These are phyloP conservation scores for Crocuta crocuta DNA, from an alignment of 2,113 vertebrate species.

Conservation along the genomic window DNA sequence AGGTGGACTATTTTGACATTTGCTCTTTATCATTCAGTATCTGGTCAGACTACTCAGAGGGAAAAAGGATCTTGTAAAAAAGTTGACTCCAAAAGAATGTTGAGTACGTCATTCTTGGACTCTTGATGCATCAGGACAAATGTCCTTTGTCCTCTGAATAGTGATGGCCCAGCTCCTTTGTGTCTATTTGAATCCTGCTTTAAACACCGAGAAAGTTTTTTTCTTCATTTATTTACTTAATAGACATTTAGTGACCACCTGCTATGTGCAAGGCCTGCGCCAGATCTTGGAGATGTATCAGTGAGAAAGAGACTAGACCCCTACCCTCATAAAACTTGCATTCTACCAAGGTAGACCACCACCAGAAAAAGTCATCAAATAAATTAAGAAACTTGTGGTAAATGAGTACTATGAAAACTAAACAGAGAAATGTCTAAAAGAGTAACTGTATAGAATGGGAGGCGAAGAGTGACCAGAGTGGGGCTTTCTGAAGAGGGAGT, in stretches of 20 bases:
- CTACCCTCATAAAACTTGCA: not conserved
- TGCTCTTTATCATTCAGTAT: slow-evolving; percentile 24
- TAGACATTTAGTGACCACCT: slow-evolving; percentile 33
- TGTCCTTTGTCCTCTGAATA: slow-evolving; percentile 28
- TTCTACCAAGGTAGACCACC: not conserved
- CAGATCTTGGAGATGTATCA: not conserved
- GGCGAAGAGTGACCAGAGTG: not conserved
- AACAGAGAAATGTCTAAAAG: not conserved
- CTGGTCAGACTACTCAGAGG: not conserved
- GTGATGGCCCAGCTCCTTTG: not conserved
- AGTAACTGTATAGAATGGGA: not conserved
- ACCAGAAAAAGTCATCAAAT: not conserved
- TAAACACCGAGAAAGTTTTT: not conserved
- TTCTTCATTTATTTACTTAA: not conserved
- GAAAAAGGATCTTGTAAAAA: slow-evolving; percentile 14
- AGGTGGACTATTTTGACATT: slow-evolving; percentile 4
- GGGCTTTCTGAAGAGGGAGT: not conserved
- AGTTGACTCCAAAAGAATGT: slow-evolving; percentile 16
- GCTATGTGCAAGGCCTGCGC: not conserved
- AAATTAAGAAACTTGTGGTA: not conserved
- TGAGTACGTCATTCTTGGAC: slow-evolving; percentile 22
- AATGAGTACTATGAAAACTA: not conserved
- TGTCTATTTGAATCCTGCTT: not conserved
- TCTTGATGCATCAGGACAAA: slow-evolving; percentile 31
- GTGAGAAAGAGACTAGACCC: not conserved